phyloP scores from a whole-genome alignment of 53 echinoderm and acorn worm species.

The Patiria pectinifera region DNA sequence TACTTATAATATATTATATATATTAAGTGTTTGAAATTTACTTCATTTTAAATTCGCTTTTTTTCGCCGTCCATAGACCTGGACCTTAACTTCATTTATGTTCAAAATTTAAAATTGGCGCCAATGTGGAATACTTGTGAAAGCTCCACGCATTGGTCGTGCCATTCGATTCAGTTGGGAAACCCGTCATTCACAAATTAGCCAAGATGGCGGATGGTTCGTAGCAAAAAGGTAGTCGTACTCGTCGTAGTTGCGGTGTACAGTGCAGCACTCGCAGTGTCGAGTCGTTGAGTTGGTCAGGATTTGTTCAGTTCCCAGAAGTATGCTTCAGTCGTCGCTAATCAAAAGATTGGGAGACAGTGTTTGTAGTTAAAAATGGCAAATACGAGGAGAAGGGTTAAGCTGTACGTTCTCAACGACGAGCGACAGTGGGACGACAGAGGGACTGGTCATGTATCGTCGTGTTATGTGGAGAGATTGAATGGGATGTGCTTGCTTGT shows the following conservation, averaged over 20 bases:
- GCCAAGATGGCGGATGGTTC: constrained; percentile 84
- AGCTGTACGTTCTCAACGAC: constrained; percentile 97
- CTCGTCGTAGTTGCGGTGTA: constrained; percentile 21
- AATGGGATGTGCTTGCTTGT: constrained; percentile 99
- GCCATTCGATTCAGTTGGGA: constrained; percentile 69
- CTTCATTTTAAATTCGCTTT: too few species aligned
- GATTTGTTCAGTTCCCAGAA: background rate
- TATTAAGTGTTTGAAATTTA: too few species aligned
- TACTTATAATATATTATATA: too few species aligned
- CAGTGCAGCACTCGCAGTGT: background rate
- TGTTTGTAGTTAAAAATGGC: constrained; percentile 76
- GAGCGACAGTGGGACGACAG: constrained; percentile 99
- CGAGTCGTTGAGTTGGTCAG: background rate
- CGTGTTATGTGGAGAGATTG: constrained; percentile 94
- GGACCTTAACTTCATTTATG: background rate
- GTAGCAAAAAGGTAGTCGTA: constrained; percentile 17
- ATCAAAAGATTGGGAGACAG: constrained; percentile 2
- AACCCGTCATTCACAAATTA: constrained; percentile 81
- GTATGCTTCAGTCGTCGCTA: constrained; percentile 3
- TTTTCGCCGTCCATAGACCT: background rate
- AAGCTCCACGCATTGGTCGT: background rate
- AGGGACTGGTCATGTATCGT: constrained; percentile 99
- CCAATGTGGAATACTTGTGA: background rate
- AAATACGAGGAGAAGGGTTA: constrained; percentile 94
- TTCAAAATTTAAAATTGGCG: constrained; percentile 11